A percentile compares a stretch with the other conserved stretches of the same genome.
phyloP scores from a whole-genome alignment of 2,888 invertebrate genomes.

The Pemphredon lugubris region DNA sequence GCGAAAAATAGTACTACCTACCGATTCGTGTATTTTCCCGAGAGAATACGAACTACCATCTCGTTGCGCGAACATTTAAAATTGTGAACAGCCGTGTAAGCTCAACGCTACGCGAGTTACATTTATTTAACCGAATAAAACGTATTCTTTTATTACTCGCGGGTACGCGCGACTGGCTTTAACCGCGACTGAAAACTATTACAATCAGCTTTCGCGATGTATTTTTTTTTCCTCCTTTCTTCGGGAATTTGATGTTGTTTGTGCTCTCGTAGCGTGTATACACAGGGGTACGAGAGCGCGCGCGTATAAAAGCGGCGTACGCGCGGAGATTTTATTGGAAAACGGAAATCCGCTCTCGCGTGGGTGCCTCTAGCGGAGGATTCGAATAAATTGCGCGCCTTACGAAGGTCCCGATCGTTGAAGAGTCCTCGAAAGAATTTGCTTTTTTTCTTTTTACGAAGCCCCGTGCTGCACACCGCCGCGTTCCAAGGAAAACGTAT shows the following conservation, averaged over 20 bases:
- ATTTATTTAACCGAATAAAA: conserved; percentile 36
- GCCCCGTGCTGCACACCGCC: conserved; percentile 9
- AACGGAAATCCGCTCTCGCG: conserved; percentile 68
- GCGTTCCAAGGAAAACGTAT: conserved; percentile 39
- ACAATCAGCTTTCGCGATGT: conserved; percentile 46
- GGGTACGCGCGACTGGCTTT: conserved; percentile 14
- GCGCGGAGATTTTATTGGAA: conserved; percentile 66
- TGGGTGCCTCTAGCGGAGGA: conserved; percentile 63
- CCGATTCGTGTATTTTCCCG: no score
- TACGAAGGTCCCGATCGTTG: conserved; percentile 61
- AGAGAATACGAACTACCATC: no score
- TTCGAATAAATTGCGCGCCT: conserved; percentile 72
- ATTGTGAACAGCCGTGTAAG: conserved; percentile 3
- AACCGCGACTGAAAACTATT: conserved; percentile 43
- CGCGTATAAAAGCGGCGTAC: conserved; percentile 40
- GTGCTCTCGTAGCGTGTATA: conserved; percentile 24
- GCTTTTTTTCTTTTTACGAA: no score
- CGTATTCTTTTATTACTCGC: conserved; percentile 54
- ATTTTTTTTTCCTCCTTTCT: no score
- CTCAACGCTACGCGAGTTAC: conserved; percentile 23
- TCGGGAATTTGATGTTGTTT: conserved; percentile 46
- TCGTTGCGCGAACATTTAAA: neutral
- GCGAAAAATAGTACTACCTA: no score
- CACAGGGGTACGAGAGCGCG: neutral
- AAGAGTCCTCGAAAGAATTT: conserved; percentile 48